A percentile compares a stretch with the other conserved stretches of the same genome.
phyloP scores from a whole-genome alignment of 2,797 vertebrate genomes.

The Rhyacichthys aspro region DNA sequence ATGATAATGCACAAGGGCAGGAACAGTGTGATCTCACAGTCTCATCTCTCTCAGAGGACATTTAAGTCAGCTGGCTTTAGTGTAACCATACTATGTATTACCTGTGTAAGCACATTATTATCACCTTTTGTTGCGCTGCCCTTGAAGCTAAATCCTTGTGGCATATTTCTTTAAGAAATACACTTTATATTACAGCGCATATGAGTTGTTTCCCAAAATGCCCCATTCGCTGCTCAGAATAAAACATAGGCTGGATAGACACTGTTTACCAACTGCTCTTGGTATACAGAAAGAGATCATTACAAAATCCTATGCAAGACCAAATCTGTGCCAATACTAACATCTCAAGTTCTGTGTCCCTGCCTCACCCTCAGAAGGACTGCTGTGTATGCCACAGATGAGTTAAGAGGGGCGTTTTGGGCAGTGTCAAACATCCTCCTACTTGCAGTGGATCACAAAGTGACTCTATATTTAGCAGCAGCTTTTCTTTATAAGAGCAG shows the following conservation, averaged over 20 bases:
- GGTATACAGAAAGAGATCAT: constrained; percentile 10
- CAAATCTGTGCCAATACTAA: constrained; percentile 32
- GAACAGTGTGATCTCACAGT: constrained; percentile 39
- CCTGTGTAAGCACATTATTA: constrained; percentile 52
- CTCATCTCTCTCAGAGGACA: constrained; percentile 46
- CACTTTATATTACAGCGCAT: not conserved
- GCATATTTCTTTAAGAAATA: constrained; percentile 2
- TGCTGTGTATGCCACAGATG: constrained; percentile 24
- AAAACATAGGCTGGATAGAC: constrained; percentile 10
- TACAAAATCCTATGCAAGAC: constrained; percentile 24
- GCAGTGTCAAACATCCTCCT: not conserved
- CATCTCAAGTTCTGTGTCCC: constrained; percentile 29
- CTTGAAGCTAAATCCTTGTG: constrained; percentile 22
- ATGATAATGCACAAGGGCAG: constrained; percentile 68
- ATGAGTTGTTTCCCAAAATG: constrained; percentile 11
- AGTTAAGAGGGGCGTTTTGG: constrained; percentile 3
- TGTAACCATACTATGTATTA: constrained; percentile 42
- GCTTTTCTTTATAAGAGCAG: constrained; percentile 15
- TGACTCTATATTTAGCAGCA: constrained; percentile 4
- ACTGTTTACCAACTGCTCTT: constrained; percentile 14
- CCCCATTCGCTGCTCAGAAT: constrained; percentile 7
- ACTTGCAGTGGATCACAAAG: not conserved
- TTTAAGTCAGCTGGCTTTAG: constrained; percentile 43
- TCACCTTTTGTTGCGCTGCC: constrained; percentile 26
- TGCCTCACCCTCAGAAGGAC: constrained; percentile 11